Evolutionary conservation across 2,113 vertebrate species (phyloP).

Genomic region (Notarius lentiginosus): DNA sequence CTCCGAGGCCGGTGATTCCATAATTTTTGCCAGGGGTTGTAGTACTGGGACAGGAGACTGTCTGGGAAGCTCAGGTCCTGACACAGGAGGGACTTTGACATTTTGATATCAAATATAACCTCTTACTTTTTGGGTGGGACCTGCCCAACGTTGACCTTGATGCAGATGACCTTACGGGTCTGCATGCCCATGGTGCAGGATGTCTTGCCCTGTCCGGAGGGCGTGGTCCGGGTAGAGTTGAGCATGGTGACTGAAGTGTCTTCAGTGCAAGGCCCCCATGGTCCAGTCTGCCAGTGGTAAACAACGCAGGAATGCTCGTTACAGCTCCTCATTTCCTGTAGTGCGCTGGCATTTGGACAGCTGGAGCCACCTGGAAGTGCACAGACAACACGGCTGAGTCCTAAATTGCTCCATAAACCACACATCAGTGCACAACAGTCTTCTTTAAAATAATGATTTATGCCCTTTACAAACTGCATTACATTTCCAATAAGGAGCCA

Average conservation of each 20-base stretch:
- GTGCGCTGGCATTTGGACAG: constrained; percentile 87
- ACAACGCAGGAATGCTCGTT: constrained; percentile 95
- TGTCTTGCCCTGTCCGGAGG: constrained; percentile 68
- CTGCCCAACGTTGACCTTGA: constrained; percentile 96
- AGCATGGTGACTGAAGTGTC: constrained; percentile 80
- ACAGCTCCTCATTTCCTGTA: constrained; percentile 90
- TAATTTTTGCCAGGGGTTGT: too few relatives aligned
- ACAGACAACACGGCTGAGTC: neutral
- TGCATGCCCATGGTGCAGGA: constrained; percentile 89
- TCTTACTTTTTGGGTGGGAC: constrained; percentile 98
- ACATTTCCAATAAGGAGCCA: neutral
- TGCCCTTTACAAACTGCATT: neutral
- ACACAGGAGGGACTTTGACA: too few relatives aligned
- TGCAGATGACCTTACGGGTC: constrained; percentile 96
- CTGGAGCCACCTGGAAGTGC: constrained; percentile 75
- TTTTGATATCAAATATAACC: neutral
- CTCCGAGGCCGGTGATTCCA: too few relatives aligned
- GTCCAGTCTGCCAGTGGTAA: constrained; percentile 94
- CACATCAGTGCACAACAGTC: neutral
- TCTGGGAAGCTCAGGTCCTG: too few relatives aligned
- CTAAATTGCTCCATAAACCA: constrained; percentile 6
- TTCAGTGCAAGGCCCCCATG: constrained; percentile 89
- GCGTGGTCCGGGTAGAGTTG: constrained; percentile 80
- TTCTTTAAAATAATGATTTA: neutral
- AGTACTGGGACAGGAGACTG: too few relatives aligned